phyloP scores from a whole-genome alignment of 2,113 vertebrate species.

The Eurystomus gularis region DNA sequence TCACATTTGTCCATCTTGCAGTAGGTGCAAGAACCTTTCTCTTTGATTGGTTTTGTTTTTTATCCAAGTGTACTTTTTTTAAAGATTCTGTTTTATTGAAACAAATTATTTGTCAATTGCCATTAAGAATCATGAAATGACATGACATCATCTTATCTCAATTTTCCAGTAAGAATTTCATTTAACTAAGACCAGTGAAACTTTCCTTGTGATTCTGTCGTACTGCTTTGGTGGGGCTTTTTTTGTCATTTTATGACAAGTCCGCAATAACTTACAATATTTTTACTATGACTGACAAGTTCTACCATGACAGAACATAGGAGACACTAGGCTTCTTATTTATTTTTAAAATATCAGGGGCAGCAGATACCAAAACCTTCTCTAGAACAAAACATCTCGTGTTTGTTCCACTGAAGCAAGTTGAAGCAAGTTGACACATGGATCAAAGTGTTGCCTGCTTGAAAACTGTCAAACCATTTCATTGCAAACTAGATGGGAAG shows the following conservation, averaged over 20 bases:
- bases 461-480: conserved; percentile 40
- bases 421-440: not conserved
- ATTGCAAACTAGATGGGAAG: not conserved
- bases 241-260: not conserved
- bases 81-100: not conserved
- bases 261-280: not conserved
- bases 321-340: not conserved
- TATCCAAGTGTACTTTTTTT: not conserved
- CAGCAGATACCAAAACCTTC: not conserved
- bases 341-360: not conserved
- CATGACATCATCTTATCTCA: not conserved
- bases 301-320: not conserved
- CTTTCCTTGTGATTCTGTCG: not conserved
- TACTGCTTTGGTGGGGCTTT: not conserved
- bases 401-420: not conserved
- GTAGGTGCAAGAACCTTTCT: not conserved
- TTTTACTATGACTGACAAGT: not conserved
- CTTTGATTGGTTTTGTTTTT: not conserved
- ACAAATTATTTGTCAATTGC: not conserved
- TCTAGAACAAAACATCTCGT: not conserved
- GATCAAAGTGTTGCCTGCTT: conserved; percentile 44
- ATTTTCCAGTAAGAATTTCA: not conserved
- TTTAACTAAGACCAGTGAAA: not conserved
- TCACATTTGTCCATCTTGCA: not conserved
- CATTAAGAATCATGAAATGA: not conserved